phyloP scores from a whole-genome alignment of 1,140 invertebrate genomes.

The Ceratosolen fusciceps region DNA sequence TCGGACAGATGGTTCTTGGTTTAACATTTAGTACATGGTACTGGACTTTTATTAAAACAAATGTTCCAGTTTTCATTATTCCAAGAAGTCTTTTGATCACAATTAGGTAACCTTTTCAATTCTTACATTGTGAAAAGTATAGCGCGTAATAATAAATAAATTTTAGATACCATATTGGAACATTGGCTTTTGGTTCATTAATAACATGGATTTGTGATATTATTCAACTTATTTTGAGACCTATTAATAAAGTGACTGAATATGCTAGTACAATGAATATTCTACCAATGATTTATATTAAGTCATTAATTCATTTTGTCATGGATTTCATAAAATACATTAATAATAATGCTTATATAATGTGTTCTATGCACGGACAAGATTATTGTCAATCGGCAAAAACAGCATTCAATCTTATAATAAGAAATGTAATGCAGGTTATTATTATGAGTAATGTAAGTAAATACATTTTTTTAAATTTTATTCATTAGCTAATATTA shows the following conservation, averaged over 20 bases:
- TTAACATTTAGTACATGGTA: no score
- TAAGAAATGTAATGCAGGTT: constrained; percentile 90
- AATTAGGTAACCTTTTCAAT: no score
- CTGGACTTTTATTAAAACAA: no score
- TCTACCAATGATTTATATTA: constrained; percentile 73
- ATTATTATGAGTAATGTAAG: constrained; percentile 90
- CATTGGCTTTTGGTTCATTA: constrained; percentile 94
- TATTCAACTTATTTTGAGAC: constrained; percentile 85
- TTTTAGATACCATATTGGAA: no score
- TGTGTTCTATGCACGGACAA: constrained; percentile 95
- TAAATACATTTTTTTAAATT: constrained; percentile 6
- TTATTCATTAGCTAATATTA: neutral
- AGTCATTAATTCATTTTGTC: constrained; percentile 93
- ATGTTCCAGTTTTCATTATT: no score
- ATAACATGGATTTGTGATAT: constrained; percentile 92
- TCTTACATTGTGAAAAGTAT: no score
- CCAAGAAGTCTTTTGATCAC: no score
- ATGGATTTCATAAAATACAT: constrained; percentile 90
- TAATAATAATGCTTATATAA: constrained; percentile 94
- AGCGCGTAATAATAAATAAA: no score
- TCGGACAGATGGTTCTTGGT: no score
- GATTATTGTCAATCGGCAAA: constrained; percentile 91
- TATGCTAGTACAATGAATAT: constrained; percentile 74
- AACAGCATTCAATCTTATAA: constrained; percentile 89
- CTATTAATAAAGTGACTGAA: constrained; percentile 80